Conservation (phyloP, 30 jellyfish, hydroid and myxozoan species). For the Hydractinia symbiolongicarpus region DNA sequence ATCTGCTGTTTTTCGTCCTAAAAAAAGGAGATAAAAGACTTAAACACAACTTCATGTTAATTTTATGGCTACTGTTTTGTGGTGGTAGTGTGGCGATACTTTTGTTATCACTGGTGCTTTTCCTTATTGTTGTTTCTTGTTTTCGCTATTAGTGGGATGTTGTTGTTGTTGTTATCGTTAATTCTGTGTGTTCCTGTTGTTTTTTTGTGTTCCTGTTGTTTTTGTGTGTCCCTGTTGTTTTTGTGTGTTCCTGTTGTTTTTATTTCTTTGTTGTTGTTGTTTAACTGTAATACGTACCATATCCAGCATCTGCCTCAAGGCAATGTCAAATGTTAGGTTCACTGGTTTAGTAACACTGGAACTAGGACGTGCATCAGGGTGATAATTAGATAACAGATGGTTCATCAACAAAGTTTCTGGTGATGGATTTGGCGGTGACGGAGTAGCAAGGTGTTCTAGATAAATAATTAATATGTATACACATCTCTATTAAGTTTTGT, state of each 20-base stretch:
- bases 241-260: no score
- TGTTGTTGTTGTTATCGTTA: no score
- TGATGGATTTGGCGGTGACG: not conserved
- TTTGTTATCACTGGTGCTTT: no score
- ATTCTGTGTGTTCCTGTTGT: no score
- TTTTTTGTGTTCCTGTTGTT: no score
- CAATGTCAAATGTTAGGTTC: constrained; percentile 66
- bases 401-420: constrained; percentile 45
- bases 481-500: no score
- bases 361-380: constrained; percentile 63
- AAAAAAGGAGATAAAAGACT: not conserved
- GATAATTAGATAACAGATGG: constrained; percentile 46
- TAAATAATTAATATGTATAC: not conserved
- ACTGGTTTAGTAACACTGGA: constrained; percentile 37
- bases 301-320: constrained; percentile 65
- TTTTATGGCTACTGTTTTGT: no score
- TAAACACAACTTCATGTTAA: not conserved
- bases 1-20: constrained; percentile 76
- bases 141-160: no score
- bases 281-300: constrained; percentile 36
- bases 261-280: no score
- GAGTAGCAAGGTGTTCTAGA: not conserved
- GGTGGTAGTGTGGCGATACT: no score
- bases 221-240: no score
- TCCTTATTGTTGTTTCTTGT: no score